Conservation (phyloP, 2,113 vertebrate genomes). For the Chloropsis hardwickii region DNA sequence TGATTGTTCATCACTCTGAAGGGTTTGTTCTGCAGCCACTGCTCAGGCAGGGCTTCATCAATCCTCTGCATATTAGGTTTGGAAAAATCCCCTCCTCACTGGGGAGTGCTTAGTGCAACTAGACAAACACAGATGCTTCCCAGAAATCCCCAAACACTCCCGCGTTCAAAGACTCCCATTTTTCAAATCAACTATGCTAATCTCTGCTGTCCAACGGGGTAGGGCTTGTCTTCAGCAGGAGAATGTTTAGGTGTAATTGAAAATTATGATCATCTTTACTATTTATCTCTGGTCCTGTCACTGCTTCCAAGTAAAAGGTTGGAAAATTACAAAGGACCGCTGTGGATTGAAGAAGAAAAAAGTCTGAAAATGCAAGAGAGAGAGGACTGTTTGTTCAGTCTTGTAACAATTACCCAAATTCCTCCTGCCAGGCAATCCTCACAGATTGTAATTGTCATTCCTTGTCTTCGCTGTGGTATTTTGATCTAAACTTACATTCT, state of each 20-base stretch:
- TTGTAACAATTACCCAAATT: neutral
- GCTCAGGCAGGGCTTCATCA: neutral
- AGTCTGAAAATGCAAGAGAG: neutral
- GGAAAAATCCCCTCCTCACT: neutral
- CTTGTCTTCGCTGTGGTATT: neutral
- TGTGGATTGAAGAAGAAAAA: neutral
- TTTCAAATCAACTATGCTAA: neutral
- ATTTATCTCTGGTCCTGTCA: neutral
- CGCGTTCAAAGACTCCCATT: neutral
- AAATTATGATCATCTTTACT: neutral
- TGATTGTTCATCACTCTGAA: neutral
- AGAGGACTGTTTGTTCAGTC: neutral
- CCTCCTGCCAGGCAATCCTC: neutral
- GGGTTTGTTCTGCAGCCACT: neutral
- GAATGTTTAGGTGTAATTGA: neutral
- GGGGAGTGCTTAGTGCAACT: slow-evolving; percentile 12
- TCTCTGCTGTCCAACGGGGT: neutral
- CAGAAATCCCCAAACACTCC: slow-evolving; percentile 1
- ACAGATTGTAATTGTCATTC: neutral
- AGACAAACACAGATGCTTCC: slow-evolving; percentile 47
- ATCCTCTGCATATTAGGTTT: slow-evolving; percentile 8
- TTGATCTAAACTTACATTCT: neutral
- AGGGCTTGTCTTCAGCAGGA: neutral
- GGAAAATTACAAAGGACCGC: neutral
- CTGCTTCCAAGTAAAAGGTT: neutral